Conservation (phyloP, 2,797 vertebrate species). For the Sciaenops ocellatus region DNA sequence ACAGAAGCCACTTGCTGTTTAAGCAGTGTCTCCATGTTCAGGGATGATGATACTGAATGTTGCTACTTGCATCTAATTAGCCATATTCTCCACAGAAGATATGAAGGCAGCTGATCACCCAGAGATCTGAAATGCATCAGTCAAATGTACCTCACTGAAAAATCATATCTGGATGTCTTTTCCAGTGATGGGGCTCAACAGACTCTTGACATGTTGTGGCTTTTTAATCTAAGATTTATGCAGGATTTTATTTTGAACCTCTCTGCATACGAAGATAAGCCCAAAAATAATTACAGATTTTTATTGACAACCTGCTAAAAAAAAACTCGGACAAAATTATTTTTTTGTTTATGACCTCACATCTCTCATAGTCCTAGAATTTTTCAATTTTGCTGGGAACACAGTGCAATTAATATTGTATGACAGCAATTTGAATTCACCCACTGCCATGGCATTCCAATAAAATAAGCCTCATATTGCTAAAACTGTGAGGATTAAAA, state of each 20-base stretch:
- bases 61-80: not conserved
- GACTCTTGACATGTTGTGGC: not conserved
- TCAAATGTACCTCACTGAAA: not conserved
- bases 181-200: no score
- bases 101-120: conserved; percentile 15
- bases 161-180: conserved; percentile 6
- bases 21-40: not conserved
- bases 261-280: not conserved
- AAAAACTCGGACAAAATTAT: not conserved
- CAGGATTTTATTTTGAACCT: not conserved
- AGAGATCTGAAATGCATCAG: not conserved
- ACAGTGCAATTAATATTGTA: conserved; percentile 60
- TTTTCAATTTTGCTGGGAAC: conserved; percentile 40
- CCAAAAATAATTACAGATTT: conserved; percentile 3
- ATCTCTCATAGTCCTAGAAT: conserved; percentile 17
- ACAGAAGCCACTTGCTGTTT: not conserved
- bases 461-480: conserved; percentile 57
- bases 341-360: conserved; percentile 24
- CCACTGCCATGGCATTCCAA: conserved; percentile 42
- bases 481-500: conserved; percentile 62
- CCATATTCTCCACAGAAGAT: not conserved
- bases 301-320: not conserved
- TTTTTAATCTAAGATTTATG: not conserved
- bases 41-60: not conserved
- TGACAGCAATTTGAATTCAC: conserved; percentile 61